These are phyloP conservation scores for Isoperla grammatica DNA, from an alignment of 2,888 invertebrate species.

Conservation along the genomic window DNA sequence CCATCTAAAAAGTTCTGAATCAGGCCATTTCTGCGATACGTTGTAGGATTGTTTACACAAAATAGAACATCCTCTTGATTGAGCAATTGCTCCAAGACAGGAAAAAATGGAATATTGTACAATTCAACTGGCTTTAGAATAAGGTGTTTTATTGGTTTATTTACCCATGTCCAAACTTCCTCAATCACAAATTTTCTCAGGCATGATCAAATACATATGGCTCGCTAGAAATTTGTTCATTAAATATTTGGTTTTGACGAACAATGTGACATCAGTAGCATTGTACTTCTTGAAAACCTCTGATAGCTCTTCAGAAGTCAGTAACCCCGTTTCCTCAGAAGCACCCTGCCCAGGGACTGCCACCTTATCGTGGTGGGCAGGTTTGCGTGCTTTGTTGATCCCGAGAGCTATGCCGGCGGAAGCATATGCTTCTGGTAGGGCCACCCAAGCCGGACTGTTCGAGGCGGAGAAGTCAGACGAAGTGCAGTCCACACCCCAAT, in stretches of 20 bases:
- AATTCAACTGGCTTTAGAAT: background rate
- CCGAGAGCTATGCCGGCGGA: too few species aligned
- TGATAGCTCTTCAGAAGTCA: too few species aligned
- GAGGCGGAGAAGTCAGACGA: too few species aligned
- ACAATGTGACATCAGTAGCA: too few species aligned
- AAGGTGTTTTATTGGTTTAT: background rate
- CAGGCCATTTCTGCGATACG: background rate
- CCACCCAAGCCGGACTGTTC: too few species aligned
- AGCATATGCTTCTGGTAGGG: too few species aligned
- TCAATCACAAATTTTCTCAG: background rate
- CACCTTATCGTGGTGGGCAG: too few species aligned
- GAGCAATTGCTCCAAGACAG: background rate
- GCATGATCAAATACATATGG: background rate
- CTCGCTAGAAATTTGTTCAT: background rate
- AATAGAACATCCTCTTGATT: conserved; percentile 1
- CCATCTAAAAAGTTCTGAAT: background rate
- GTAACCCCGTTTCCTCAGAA: too few species aligned
- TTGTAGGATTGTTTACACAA: conserved; percentile 2
- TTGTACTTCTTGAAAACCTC: too few species aligned
- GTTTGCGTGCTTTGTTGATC: too few species aligned
- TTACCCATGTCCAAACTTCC: background rate
- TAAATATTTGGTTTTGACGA: background rate
- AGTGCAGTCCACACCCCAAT: too few species aligned
- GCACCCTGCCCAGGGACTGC: too few species aligned
- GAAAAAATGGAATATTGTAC: background rate